Percentiles rank a stretch among this genome's conserved stretches.
These are phyloP conservation scores for Microcebus murinus DNA, from an alignment of 2,113 vertebrate genomes.

Conservation along the genomic window DNA sequence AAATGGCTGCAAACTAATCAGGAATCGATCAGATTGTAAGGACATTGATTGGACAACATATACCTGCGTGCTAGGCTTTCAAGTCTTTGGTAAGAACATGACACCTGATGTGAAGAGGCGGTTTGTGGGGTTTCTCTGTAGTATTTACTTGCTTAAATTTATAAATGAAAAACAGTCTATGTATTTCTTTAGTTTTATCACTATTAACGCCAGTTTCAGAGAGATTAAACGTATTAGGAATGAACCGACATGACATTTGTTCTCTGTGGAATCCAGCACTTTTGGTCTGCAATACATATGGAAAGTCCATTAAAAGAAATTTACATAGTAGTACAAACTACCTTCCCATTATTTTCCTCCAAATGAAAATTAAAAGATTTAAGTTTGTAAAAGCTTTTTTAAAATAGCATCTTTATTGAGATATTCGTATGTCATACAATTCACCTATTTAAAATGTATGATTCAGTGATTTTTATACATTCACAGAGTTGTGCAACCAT, in stretches of 20 bases:
- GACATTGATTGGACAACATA: constrained; percentile 98
- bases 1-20: constrained; percentile 95
- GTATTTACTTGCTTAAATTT: background rate
- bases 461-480: background rate
- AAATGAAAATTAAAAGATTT: constrained; percentile 30
- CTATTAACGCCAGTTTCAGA: background rate
- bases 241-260: background rate
- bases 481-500: background rate
- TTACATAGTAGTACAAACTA: background rate
- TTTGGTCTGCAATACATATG: background rate
- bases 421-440: background rate
- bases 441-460: background rate
- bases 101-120: background rate
- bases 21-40: constrained; percentile 98
- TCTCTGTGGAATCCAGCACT: background rate
- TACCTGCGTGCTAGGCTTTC: constrained; percentile 97
- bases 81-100: constrained; percentile 94
- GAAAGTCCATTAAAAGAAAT: background rate
- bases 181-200: background rate
- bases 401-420: background rate
- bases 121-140: background rate
- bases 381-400: constrained; percentile 16
- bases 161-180: background rate
- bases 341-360: background rate
- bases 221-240: constrained; percentile 8